phyloP scores from a whole-genome alignment of 2,797 vertebrate species.

The Dendrocincla fuliginosa region DNA sequence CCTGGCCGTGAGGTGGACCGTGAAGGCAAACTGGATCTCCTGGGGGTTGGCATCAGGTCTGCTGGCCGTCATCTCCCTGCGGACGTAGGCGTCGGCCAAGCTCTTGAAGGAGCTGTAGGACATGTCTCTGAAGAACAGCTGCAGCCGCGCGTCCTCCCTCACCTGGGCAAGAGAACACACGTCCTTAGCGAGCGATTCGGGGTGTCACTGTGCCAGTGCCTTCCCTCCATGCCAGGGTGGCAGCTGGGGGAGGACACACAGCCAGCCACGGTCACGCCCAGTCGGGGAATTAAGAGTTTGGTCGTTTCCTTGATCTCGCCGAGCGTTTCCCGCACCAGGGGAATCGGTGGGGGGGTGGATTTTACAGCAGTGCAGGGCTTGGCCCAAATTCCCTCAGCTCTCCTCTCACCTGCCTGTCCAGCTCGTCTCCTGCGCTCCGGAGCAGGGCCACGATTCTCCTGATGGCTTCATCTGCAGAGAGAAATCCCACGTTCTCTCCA shows the following conservation, averaged over 20 bases:
- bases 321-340: accelerated
- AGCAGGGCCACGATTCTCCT: constrained; percentile 82
- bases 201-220: accelerated
- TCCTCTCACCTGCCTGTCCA: constrained; percentile 45
- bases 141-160: constrained; percentile 78
- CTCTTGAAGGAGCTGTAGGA: constrained; percentile 86
- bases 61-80: constrained; percentile 12
- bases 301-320: not conserved
- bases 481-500: not conserved
- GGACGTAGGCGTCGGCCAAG: constrained; percentile 82
- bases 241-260: not conserved
- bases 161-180: constrained; percentile 67
- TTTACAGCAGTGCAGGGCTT: not conserved
- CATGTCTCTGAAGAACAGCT: constrained; percentile 79
- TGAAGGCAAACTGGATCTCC: constrained; percentile 85
- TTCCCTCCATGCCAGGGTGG: accelerated
- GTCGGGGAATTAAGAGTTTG: not conserved
- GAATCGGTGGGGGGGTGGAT: accelerated
- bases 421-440: constrained; percentile 80
- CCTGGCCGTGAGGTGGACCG: constrained; percentile 83
- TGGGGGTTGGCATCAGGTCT: constrained; percentile 40
- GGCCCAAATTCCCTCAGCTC: not conserved
- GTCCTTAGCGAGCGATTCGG: accelerated
- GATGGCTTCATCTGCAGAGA: constrained; percentile 78
- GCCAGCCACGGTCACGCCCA: not conserved